phyloP scores from a whole-genome alignment of 2,888 invertebrate genomes.

The Euzetes globulus region DNA sequence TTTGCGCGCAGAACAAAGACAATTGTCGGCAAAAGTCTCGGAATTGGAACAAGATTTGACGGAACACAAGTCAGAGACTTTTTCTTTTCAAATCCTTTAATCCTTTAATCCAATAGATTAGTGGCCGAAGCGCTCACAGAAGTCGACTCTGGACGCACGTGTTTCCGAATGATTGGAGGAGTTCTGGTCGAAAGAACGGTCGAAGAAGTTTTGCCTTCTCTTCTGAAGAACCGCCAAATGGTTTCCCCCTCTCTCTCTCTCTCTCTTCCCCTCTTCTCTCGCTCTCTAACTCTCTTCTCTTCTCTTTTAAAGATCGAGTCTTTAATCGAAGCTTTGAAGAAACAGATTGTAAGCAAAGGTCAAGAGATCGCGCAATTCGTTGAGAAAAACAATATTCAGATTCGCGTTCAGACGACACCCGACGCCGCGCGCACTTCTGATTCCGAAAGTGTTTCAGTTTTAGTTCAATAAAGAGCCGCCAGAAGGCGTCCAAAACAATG shows the following conservation, averaged over 20 bases:
- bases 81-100: not conserved
- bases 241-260: too few relatives aligned
- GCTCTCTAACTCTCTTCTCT: too few relatives aligned
- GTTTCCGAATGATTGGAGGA: conserved; percentile 88
- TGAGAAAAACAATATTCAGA: conserved; percentile 77
- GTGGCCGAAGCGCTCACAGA: conserved; percentile 85
- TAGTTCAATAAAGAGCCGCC: too few relatives aligned
- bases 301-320: conserved; percentile 69
- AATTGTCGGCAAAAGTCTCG: conserved; percentile 74
- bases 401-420: conserved; percentile 54
- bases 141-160: conserved; percentile 73
- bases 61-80: conserved; percentile 93
- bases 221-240: conserved; percentile 67
- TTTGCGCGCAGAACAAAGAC: conserved; percentile 76
- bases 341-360: conserved; percentile 76
- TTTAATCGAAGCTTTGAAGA: conserved; percentile 67
- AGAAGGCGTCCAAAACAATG: too few relatives aligned
- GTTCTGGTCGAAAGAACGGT: conserved; percentile 87
- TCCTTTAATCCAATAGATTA: conserved; percentile 58
- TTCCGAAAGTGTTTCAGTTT: not conserved
- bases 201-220: conserved; percentile 76
- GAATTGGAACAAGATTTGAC: conserved; percentile 89
- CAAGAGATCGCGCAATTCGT: conserved; percentile 83
- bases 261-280: too few relatives aligned
- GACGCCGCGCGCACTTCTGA: not conserved